A percentile compares a stretch with the other conserved stretches of the same genome.
Conservation (phyloP, 2,888 invertebrate species). For the Tinea semifulvella region DNA sequence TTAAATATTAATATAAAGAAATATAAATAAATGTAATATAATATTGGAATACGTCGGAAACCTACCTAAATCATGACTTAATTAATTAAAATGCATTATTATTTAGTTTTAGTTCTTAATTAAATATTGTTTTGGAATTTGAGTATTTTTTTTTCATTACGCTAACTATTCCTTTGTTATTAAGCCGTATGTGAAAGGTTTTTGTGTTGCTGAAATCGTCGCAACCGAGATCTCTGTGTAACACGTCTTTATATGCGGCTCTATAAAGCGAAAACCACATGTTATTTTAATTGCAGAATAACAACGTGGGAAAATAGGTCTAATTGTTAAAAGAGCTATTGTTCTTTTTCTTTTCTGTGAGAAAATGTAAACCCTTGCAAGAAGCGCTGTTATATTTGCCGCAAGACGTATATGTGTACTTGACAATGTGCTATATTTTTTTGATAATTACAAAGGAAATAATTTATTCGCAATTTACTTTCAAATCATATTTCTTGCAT, state of each 20-base stretch:
- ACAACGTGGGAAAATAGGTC: constrained; percentile 32
- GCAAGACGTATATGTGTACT: constrained; percentile 3
- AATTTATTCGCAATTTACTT: constrained; percentile 1
- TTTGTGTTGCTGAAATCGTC: constrained; percentile 2
- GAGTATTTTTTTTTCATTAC: too few relatives aligned
- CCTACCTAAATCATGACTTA: too few relatives aligned
- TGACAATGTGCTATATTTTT: constrained; percentile 10
- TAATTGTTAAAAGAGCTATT: constrained; percentile 36
- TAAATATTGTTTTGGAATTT: too few relatives aligned
- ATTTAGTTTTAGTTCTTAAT: too few relatives aligned
- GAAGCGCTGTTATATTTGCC: constrained; percentile 2
- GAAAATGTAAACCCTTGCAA: constrained; percentile 20
- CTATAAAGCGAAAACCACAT: constrained; percentile 23
- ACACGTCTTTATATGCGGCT: constrained; percentile 13
- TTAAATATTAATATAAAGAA: too few relatives aligned
- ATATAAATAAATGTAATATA: too few relatives aligned
- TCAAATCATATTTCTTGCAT: too few relatives aligned
- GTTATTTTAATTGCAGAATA: constrained; percentile 37
- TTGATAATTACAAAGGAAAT: constrained; percentile 9
- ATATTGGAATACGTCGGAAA: too few relatives aligned
- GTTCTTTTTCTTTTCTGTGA: constrained; percentile 19
- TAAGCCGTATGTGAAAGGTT: neutral
- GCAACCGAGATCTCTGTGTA: constrained; percentile 9
- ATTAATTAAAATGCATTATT: too few relatives aligned
- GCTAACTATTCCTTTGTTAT: too few relatives aligned